Evolutionary conservation across 2,888 invertebrate genomes (phyloP), one percentile per base, ranked within the genome.

Genomic region (Tinea trinotella): DNA sequence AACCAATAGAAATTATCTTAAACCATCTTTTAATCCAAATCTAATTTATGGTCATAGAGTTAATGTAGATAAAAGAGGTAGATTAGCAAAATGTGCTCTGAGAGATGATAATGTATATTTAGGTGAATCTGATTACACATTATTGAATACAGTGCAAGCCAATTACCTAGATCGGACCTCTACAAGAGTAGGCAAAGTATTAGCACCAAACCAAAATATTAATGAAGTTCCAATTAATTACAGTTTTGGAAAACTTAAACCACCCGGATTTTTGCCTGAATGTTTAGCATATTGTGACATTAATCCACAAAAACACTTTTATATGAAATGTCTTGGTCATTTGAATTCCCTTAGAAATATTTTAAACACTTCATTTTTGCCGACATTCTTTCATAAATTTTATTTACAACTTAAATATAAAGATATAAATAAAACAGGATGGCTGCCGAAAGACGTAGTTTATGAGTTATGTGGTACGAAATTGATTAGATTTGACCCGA

Each of bases 201-300:
- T 87, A 58, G 70, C 85, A 5, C 88, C 89, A 59, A 84, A 87
- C 62, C 65, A 87, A 36, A 88, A 88, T 59, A 75, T 85, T 36
- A 63, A 61, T 6, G 65, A 71, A 54, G 79, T 89, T 1, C 86
- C 87, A 0, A 60, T 75, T 56, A 85, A 80, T 12, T 74, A 76
- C 58, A 57, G 70, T 19, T 89, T 87, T 61, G 89, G 89, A 0
- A 79, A 65, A 46, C 65, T 78, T 3, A 69, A 71, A 20, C 70
- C 73, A 18, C 70, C 82, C 2, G 86, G 78, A 57, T 83, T 77
- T 54, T 63, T 88, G 1, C 75, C 73, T 18, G 85, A 87, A 58
- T 76, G 88, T 57, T 62, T 85, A n/a, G 65, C 72, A 9, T 64
- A 60, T 57, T 81, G 78, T 59, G 62, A 70, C 55, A 56, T 76